Base-by-base conservation (phyloP, 2,888 invertebrate genomes). In the Andrena chrysosceles region DNA sequence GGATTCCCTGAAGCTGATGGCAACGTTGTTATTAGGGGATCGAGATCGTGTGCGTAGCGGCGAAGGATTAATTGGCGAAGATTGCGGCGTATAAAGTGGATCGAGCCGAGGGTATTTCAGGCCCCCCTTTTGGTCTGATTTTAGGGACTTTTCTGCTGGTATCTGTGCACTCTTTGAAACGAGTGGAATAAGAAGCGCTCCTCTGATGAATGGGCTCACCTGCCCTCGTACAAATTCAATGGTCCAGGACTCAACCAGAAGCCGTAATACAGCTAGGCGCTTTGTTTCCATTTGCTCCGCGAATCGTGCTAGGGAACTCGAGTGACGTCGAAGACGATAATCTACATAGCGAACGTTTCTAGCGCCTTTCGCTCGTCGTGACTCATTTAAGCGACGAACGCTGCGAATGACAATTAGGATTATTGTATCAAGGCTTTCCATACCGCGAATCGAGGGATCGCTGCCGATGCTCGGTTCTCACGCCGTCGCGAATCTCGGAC, bases 341-440 rank as follows among this genome's bases (percentile, higher is more conserved):
- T 52, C 33, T 13, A 2, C n/a, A 66, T 49, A 62, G 52, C 52
- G 62, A 33, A 52, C 42, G 35, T 1, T 13, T 23, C 31, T 42
- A 42, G 23, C 54, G 62, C 77, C 75, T 77, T 72, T 85, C 79
- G 54, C 63, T 67, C 13, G 2, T 60, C 13, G 35, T 86, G 88
- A 88, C 71, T 85, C 84, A 81, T 78, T 83, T 73, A 64, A 66
- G 59, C 67, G 60, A 79, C 75, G 71, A 77, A 42, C 74, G 56
- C 78, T 48, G 42, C 49, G 77, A 88, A 83, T 79, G 70, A 85
- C 79, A 83, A 86, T 87, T 81, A 85, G 49, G 76, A 79, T 86
- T 86, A 88, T 84, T 71, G 60, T 74, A 87, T 88, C 79, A 77
- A 87, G 85, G 82, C 67, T 80, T 80, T 84, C 74, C 64, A 62